Percentiles rank a stretch among this genome's conserved stretches.
phyloP scores from a whole-genome alignment of 2,888 invertebrate species.

The Tribolium freemani region DNA sequence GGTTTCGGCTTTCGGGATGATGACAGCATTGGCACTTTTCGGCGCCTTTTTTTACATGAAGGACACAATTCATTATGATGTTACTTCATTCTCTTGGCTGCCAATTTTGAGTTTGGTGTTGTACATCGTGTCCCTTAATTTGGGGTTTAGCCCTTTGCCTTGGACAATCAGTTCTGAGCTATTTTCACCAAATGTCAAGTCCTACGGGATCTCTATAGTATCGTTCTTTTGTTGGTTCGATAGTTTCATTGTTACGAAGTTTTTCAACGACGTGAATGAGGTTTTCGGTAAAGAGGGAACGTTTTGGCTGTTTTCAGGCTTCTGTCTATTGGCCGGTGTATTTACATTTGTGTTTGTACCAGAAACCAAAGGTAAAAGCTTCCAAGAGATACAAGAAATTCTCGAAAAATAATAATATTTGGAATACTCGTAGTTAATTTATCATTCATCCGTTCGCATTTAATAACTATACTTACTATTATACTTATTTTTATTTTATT shows the following conservation, averaged over 20 bases:
- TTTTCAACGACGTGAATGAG: constrained; percentile 73
- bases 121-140: constrained; percentile 79
- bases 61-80: constrained; percentile 52
- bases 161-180: constrained; percentile 80
- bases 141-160: constrained; percentile 78
- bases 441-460: not conserved
- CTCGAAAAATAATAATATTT: constrained; percentile 59
- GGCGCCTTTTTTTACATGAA: constrained; percentile 77
- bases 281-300: constrained; percentile 76
- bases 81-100: constrained; percentile 51
- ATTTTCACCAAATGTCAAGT: constrained; percentile 83
- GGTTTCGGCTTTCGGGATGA: constrained; percentile 76
- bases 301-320: constrained; percentile 80
- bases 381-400: constrained; percentile 79
- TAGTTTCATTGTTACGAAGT: constrained; percentile 83
- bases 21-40: constrained; percentile 65
- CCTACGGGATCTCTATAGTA: constrained; percentile 79
- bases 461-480: no score
- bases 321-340: constrained; percentile 74
- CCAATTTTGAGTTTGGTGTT: constrained; percentile 69
- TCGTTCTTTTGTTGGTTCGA: constrained; percentile 82
- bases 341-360: constrained; percentile 82
- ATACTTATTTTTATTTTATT: no score
- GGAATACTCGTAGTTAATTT: constrained; percentile 64
- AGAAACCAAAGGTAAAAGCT: constrained; percentile 87